phyloP scores from a whole-genome alignment of 2,888 invertebrate genomes.

The Cosmia trapezina region DNA sequence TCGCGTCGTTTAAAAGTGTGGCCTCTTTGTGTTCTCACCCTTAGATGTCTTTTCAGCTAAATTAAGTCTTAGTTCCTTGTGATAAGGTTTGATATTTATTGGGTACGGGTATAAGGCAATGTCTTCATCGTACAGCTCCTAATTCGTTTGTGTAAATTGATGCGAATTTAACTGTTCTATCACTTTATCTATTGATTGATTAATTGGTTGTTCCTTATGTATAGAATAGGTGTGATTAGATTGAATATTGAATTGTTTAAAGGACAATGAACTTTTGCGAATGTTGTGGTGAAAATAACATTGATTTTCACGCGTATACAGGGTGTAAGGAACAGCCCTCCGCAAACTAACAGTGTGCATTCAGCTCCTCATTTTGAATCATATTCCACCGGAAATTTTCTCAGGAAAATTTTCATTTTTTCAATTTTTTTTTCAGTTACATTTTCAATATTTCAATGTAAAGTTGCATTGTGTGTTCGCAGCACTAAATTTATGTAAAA shows the following conservation, averaged over 20 bases:
- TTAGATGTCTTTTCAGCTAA: slow-evolving; percentile 9
- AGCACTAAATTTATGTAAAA: too few relatives aligned
- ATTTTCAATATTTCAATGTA: too few relatives aligned
- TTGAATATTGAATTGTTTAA: not conserved
- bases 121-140: slow-evolving; percentile 45
- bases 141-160: slow-evolving; percentile 54
- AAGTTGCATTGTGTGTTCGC: too few relatives aligned
- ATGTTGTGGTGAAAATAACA: not conserved
- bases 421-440: too few relatives aligned
- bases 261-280: not conserved
- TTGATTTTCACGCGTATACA: not conserved
- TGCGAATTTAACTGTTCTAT: slow-evolving; percentile 45
- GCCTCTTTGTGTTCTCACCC: slow-evolving; percentile 38
- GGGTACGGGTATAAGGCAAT: not conserved
- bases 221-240: not conserved
- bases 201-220: slow-evolving; percentile 42
- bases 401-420: too few relatives aligned
- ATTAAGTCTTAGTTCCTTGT: not conserved
- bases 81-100: slow-evolving; percentile 29
- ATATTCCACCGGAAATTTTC: too few relatives aligned
- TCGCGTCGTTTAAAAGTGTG: slow-evolving; percentile 51
- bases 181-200: slow-evolving; percentile 45
- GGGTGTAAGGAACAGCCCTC: too few relatives aligned
- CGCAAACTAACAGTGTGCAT: too few relatives aligned
- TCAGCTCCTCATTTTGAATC: too few relatives aligned